Percentiles rank a stretch among this genome's conserved stretches.
Evolutionary conservation across 2,888 invertebrate genomes (phyloP).

Genomic region (Scaptomyza parva): DNA sequence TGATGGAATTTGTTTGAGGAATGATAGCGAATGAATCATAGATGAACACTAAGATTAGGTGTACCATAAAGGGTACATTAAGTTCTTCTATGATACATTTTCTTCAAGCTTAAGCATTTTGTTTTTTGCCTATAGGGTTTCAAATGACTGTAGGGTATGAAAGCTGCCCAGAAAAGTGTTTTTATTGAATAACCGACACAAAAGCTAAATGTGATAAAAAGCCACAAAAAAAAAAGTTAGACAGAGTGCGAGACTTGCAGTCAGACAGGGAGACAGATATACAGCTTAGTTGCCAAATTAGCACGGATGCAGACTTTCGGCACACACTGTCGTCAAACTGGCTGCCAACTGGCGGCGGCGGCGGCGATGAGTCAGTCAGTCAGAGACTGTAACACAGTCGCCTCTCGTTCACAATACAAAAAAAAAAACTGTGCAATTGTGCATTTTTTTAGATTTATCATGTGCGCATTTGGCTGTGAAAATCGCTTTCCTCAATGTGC

Average conservation of each 20-base stretch:
- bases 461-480: slow-evolving; percentile 73
- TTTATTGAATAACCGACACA: slow-evolving; percentile 35
- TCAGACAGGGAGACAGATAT: slow-evolving; percentile 16
- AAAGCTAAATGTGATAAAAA: slow-evolving; percentile 12
- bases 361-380: slow-evolving; percentile 64
- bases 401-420: slow-evolving; percentile 7
- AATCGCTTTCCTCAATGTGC: slow-evolving; percentile 59
- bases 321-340: slow-evolving; percentile 62
- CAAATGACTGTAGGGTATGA: background rate
- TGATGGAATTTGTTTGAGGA: too few relatives aligned
- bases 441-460: slow-evolving; percentile 30
- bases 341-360: slow-evolving; percentile 59
- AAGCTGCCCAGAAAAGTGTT: slow-evolving; percentile 17
- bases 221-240: slow-evolving; percentile 24
- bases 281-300: slow-evolving; percentile 70
- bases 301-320: slow-evolving; percentile 62
- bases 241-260: slow-evolving; percentile 33
- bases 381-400: too few relatives aligned
- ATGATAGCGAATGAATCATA: too few relatives aligned
- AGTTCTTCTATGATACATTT: too few relatives aligned
- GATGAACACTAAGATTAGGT: background rate
- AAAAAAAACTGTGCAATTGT: slow-evolving; percentile 3
- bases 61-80: too few relatives aligned
- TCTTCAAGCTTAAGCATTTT: background rate
- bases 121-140: slow-evolving; percentile 5